Evolutionary conservation across 1,140 invertebrate species (phyloP).

Genomic region (Cotesia glomerata): DNA sequence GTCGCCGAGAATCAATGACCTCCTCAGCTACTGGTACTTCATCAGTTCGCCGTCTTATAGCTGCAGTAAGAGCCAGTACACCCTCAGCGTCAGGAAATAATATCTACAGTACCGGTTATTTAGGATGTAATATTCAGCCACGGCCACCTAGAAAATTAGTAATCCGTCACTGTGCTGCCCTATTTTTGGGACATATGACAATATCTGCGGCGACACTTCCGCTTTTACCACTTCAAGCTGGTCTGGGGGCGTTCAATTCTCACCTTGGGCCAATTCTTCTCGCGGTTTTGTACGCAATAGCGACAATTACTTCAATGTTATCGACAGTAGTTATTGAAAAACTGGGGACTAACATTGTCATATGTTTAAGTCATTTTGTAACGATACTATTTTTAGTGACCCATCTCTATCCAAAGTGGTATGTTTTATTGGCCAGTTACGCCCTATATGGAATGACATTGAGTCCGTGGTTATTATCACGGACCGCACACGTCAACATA

Average conservation of each 20-base stretch:
- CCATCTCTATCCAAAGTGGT: constrained; percentile 70
- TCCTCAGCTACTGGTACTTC: constrained; percentile 71
- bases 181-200: constrained; percentile 67
- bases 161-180: constrained; percentile 63
- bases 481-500: constrained; percentile 67
- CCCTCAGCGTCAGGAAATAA: constrained; percentile 45
- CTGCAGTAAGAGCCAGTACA: constrained; percentile 63
- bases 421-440: constrained; percentile 68
- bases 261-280: constrained; percentile 66
- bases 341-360: constrained; percentile 64
- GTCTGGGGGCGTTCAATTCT: constrained; percentile 49
- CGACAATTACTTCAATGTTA: constrained; percentile 64
- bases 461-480: constrained; percentile 65
- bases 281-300: constrained; percentile 63
- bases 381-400: constrained; percentile 66
- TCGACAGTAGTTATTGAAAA: constrained; percentile 65
- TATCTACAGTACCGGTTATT: no score
- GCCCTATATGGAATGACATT: constrained; percentile 66
- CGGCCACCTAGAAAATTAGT: constrained; percentile 62
- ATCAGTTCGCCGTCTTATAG: constrained; percentile 71
- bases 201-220: constrained; percentile 71
- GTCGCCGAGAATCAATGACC: constrained; percentile 69
- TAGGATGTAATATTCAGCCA: constrained; percentile 29
- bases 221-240: constrained; percentile 68
- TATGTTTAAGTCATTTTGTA: constrained; percentile 62